Percentiles rank a stretch among this genome's conserved stretches.
phyloP scores from a whole-genome alignment of 2,797 vertebrate species.

The Hypotaenidia philippensis region DNA sequence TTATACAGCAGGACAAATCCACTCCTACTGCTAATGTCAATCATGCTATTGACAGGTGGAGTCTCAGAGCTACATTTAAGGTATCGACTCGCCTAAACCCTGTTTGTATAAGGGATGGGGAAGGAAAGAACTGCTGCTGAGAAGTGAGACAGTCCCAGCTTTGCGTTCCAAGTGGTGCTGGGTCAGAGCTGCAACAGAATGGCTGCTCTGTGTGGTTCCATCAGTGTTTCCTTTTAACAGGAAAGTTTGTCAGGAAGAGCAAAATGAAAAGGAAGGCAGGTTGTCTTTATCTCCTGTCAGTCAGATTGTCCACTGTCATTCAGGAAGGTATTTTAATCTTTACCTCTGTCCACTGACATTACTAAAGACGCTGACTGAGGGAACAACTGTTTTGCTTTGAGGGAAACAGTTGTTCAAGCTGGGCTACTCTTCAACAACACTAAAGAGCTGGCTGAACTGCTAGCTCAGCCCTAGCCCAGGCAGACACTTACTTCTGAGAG shows the following conservation, averaged over 20 bases:
- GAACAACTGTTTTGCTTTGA: conserved; percentile 6
- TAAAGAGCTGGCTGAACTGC: not conserved
- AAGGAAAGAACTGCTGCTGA: not conserved
- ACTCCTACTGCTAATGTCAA: not conserved
- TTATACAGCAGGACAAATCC: not conserved
- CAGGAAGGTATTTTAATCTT: conserved; percentile 13
- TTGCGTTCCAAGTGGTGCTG: not conserved
- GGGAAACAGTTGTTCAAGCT: conserved; percentile 7
- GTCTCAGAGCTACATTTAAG: not conserved
- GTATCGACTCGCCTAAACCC: fast-evolving
- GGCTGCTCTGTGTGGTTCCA: not conserved
- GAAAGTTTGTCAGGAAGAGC: not conserved
- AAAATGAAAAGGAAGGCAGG: not conserved
- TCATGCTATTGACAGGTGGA: not conserved
- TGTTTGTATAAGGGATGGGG: not conserved
- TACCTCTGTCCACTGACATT: not conserved
- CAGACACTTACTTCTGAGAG: not conserved
- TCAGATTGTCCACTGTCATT: not conserved
- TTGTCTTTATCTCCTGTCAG: not conserved
- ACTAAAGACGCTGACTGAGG: not conserved
- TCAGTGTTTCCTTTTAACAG: not conserved
- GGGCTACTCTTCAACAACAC: not conserved
- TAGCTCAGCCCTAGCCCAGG: not conserved
- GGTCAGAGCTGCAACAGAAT: not conserved
- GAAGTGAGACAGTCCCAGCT: not conserved